Conservation (phyloP, 2,797 vertebrate genomes). For the Myiothlypis coronata region DNA sequence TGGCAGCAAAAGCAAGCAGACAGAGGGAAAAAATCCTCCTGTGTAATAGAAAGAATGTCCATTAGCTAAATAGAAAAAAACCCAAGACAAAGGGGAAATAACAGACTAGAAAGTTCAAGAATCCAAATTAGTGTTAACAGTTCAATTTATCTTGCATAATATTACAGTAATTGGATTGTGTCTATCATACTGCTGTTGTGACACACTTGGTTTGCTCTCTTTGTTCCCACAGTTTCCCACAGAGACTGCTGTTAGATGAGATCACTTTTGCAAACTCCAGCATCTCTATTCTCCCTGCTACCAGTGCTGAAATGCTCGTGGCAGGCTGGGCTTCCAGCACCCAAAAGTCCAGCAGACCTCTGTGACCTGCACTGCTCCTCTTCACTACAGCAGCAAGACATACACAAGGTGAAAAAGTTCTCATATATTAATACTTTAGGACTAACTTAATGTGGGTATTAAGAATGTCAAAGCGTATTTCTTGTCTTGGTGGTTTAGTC, state of each 20-base stretch:
- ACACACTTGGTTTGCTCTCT: conserved; percentile 23
- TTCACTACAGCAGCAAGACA: not conserved
- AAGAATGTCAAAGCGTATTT: not conserved
- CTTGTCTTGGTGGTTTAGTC: conserved; percentile 22
- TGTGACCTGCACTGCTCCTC: not conserved
- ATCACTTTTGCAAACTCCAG: not conserved
- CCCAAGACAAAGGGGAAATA: not conserved
- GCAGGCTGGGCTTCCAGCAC: not conserved
- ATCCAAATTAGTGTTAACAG: conserved; percentile 51
- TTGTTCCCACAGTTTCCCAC: not conserved
- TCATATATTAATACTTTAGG: not conserved
- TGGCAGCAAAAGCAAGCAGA: not conserved
- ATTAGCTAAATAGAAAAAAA: conserved; percentile 3
- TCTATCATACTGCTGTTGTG: not conserved
- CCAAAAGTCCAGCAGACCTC: not conserved
- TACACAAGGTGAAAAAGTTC: not conserved
- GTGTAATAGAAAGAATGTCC: not conserved
- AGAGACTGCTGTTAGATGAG: not conserved
- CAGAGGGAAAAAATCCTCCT: not conserved
- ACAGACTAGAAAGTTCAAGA: conserved; percentile 41
- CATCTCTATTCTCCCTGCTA: not conserved
- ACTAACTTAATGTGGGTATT: not conserved
- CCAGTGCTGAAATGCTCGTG: rapidly evolving
- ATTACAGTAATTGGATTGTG: conserved; percentile 36
- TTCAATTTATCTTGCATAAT: conserved; percentile 55